Evolutionary conservation across 2,888 invertebrate genomes (phyloP).

Genomic region (Hedya salicella): DNA sequence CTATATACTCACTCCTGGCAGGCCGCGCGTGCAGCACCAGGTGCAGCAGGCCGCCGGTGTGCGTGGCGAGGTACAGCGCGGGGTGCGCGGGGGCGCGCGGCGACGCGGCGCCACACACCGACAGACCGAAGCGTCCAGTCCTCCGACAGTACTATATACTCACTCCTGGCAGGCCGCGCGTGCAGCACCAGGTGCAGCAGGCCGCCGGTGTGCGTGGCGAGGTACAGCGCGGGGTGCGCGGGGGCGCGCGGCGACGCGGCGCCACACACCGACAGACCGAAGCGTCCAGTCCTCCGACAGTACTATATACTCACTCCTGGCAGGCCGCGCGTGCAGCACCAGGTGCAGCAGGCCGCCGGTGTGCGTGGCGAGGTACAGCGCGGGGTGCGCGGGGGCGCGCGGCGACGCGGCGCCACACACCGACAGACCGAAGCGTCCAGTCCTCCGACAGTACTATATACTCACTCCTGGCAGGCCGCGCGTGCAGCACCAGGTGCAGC

Average conservation of each 20-base stretch:
- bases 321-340: constrained; percentile 9
- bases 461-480: constrained; percentile 29
- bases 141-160: background rate
- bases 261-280: no score
- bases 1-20: background rate
- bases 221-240: constrained; percentile 55
- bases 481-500: background rate
- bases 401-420: background rate
- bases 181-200: background rate
- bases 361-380: background rate
- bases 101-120: no score
- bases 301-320: constrained; percentile 70
- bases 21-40: background rate
- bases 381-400: constrained; percentile 52
- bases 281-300: constrained; percentile 88
- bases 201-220: background rate
- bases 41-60: background rate
- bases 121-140: background rate
- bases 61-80: background rate
- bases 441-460: background rate
- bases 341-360: background rate
- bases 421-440: background rate
- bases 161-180: background rate
- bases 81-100: background rate
- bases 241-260: constrained; percentile 76